Percentiles rank a stretch among this genome's conserved stretches.
phyloP scores from a whole-genome alignment of 53 echinoderm and acorn worm species.

The Antedon mediterranea region DNA sequence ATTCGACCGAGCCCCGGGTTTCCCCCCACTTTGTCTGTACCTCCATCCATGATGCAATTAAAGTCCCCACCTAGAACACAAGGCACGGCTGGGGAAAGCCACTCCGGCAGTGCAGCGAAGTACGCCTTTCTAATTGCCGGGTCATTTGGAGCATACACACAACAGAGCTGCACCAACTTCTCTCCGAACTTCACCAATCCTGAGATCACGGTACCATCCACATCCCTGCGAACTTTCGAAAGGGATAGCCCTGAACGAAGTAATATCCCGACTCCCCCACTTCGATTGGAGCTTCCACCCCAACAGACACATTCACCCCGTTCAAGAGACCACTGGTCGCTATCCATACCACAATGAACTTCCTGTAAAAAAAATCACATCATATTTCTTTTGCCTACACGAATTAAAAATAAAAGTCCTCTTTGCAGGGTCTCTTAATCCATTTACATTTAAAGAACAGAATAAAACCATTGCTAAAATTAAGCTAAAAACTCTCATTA shows the following conservation, averaged over 20 bases:
- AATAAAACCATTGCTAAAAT: background rate
- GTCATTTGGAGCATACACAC: conserved; percentile 17
- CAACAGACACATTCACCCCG: background rate
- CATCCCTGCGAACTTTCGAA: background rate
- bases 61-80: background rate
- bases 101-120: background rate
- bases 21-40: background rate
- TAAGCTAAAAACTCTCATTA: background rate
- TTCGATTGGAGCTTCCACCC: background rate
- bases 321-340: background rate
- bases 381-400: background rate
- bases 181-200: background rate
- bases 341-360: background rate
- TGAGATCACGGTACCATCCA: background rate
- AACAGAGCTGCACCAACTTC: background rate
- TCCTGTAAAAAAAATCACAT: background rate
- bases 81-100: background rate
- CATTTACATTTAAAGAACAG: background rate
- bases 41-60: background rate
- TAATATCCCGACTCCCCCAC: background rate
- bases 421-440: background rate
- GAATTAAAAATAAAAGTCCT: background rate
- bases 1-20: background rate
- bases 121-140: background rate
- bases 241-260: background rate